Evolutionary conservation across 1,140 invertebrate genomes (phyloP).

Genomic region (Branchinecta lynchi): DNA sequence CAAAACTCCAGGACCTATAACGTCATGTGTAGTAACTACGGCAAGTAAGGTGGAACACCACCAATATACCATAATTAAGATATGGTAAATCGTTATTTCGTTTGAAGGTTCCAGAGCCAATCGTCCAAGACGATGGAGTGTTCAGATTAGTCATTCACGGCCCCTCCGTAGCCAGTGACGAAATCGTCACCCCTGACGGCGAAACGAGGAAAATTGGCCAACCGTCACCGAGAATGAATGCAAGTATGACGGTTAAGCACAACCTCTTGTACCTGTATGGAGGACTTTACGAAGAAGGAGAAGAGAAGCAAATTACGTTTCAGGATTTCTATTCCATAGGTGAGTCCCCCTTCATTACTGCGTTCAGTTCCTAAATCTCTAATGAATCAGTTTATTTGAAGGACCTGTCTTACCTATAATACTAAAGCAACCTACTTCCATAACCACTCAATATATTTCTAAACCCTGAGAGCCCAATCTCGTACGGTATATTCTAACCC

Average conservation of each 20-base stretch:
- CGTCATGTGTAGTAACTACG: too few species aligned
- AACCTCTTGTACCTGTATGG: background rate
- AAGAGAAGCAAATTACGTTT: slow-evolving; percentile 1
- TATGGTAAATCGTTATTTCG: too few species aligned
- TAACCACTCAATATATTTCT: background rate
- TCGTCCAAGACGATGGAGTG: background rate
- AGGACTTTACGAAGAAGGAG: slow-evolving; percentile 1
- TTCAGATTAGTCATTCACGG: background rate
- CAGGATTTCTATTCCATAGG: background rate
- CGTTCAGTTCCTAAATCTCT: background rate
- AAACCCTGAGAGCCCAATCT: background rate
- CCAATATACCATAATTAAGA: too few species aligned
- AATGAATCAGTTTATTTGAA: background rate
- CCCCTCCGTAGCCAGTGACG: background rate
- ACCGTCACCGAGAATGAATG: background rate
- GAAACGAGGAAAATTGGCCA: background rate
- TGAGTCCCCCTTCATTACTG: background rate
- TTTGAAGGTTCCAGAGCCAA: background rate
- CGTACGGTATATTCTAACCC: too few species aligned
- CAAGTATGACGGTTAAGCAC: background rate
- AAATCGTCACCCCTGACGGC: background rate
- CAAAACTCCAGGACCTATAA: too few species aligned
- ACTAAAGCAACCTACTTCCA: background rate
- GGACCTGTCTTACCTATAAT: background rate
- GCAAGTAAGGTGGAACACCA: too few species aligned